Base-by-base conservation (phyloP, 2,888 invertebrate species). In the Chymomyza caudatula region DNA sequence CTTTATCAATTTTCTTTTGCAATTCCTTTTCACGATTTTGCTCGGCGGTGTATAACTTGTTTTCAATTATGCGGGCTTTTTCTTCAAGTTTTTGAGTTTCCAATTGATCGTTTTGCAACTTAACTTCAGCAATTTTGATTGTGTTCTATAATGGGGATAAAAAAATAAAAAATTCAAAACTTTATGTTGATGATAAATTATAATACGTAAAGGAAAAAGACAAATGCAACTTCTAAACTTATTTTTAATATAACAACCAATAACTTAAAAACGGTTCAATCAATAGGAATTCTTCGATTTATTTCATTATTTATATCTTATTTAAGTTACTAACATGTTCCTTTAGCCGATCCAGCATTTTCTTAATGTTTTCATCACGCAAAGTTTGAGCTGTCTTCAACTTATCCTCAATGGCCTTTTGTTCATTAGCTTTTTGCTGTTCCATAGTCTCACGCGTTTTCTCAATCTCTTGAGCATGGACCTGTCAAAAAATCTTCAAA, bases 281-380 rank as follows among this genome's bases (percentile, higher is more conserved):
- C 11, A 11, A 37, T 11, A 37, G 11, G 8, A 37, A 11, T 37
- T 37, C 11, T 37, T 37, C 11, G 8, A 2, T 37, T 37, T 8
- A 2, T 37, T 37, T 11, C 8, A 17, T 11, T 42, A n/a, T 29
- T 25, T 51, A 43, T 37, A 51, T 22, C 11, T 22, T 42, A 4
- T 52, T 22, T 52, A 17, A 11, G 13, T 57, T 44, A 77, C 95
- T 94, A 89, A 97, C 97, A 91, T 97, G 97, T 90, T 97, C 96
- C 91, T 96, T 96, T 69, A 97, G 94, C 79, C 96, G 95, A 81
- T 96, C 96, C 82, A 96, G 92, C 94, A 97, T 96, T 91, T 95
- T 96, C 91, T 96, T 96, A 81, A 97, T 94, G 90, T 97, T 96
- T 89, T 96, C 96, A 90, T 97, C 96, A 74, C 97, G 94, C 90